Base-by-base conservation (phyloP, 2,113 vertebrate species). In the Pterocles burchelli region DNA sequence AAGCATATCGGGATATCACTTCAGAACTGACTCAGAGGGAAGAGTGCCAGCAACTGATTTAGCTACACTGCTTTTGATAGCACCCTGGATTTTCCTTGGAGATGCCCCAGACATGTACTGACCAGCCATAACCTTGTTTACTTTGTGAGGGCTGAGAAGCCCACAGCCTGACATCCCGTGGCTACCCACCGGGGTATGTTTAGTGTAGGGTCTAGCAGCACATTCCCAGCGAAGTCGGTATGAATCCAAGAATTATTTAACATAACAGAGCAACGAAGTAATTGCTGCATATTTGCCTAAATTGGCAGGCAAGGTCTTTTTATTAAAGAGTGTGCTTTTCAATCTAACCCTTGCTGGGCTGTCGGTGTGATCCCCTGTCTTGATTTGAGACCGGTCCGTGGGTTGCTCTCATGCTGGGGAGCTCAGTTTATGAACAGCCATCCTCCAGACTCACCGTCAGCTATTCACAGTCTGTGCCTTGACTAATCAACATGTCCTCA, bases 41-140 rank as follows among this genome's bases (percentile, higher is more conserved):
- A 78, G 80, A 72, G 66, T 95, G 96, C 96, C 96, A 96, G 83
- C 67, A 87, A 61, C 95, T 96, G 92, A 96, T 95, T 96, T 96
- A 96, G 95, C 93, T 93, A 14, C 66, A 17, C 73, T 86, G 86
- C 95, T 92, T 95, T 94, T 96, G 96, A 84, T 94, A 96, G 93
- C 90, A 93, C 88, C 96, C 92, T 96, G 96, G 90, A 95, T 97
- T 97, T 96, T 96, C 96, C 95, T 94, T 96, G 96, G 96, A 96
- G 95, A 93, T 97, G 96, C 93, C 96, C 90, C 96, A 96, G 95
- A 97, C 95, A 58, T 86, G 94, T 95, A 78, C 95, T 90, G 96
- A 82, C 96, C 96, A 96, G 95, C 93, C 13, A 17, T 96, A 94
- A 95, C 95, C 93, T 94, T 96, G 95, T 97, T 96, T 94, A 93